Base-by-base conservation (phyloP, 1,140 invertebrate genomes). In the Acromyrmex echinatior region DNA sequence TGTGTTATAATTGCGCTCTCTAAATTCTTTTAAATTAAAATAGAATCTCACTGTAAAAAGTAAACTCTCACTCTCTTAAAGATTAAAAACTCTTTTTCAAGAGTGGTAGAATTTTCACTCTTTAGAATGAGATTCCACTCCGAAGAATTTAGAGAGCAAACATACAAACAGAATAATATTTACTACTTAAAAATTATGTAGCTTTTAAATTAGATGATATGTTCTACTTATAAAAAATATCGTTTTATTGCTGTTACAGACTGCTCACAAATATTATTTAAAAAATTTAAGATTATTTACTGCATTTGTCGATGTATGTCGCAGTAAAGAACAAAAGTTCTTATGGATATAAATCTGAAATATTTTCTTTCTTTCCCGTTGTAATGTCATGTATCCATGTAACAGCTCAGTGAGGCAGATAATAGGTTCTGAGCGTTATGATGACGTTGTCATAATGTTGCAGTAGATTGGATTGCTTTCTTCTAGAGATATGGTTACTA, bases 381-480 rank as follows among this genome's bases (percentile, higher is more conserved):
- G 35, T 45, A 45, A 45, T 45, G 6, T 21, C 39, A 73, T 39
- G 68, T 76, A 51, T 28, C 25, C 18, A 25, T 62, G 28, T 62
- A 63, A 84, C 56, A 25, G 35, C 21, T 73, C 65, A 10, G 21
- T 31, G 51, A 58, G 21, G 2, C 35, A 74, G 53, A 82, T 73
- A 60, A 31, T 39, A 74, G 25, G 25, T 74, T 60, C 35, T 45
- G 16, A 31, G 9, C 10, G 21, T 60, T 18, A 21, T n/a, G 35
- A 82, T 60, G 53, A 16, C 79, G 16, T 45, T 80, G 63, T 70
- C 49, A 56, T 39, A 18, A 60, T 7, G 18, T 73, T 49, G 16
- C 18, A 39, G 16, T 21, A 62, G 35, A 82, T 58, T 73, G 35
- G 35, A 73, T 74, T 49, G 68, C 25, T 74, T 60, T 31, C 60